phyloP scores from a whole-genome alignment of 2,113 vertebrate genomes.

The Rhabdomys dilectus region DNA sequence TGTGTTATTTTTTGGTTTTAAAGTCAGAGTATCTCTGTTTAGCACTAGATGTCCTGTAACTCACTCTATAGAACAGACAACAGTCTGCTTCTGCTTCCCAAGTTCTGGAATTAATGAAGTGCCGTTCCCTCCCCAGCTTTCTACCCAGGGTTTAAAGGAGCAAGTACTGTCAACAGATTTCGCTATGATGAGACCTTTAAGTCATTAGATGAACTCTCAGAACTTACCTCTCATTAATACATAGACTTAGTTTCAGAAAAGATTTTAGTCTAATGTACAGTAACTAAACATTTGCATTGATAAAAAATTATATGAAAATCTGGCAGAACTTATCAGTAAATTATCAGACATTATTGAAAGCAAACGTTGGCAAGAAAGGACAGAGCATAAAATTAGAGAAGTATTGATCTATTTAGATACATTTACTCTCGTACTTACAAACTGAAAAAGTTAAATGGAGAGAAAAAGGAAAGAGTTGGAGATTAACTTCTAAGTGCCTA shows the following conservation, averaged over 20 bases:
- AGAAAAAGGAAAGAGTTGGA: too few relatives aligned
- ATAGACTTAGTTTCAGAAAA: neutral
- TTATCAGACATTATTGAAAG: neutral
- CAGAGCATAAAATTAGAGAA: neutral
- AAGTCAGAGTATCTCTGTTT: neutral
- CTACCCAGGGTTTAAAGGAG: neutral
- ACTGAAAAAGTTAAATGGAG: neutral
- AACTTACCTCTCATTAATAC: neutral
- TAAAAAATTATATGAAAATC: neutral
- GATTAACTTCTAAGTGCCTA: neutral
- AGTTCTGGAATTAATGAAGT: neutral
- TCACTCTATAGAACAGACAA: neutral
- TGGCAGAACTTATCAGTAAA: neutral
- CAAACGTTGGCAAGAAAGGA: constrained; percentile 1
- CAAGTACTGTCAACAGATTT: neutral
- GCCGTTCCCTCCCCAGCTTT: too few relatives aligned
- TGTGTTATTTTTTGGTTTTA: neutral
- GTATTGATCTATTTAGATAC: neutral
- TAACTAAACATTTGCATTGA: neutral
- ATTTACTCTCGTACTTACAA: neutral
- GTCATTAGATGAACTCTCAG: neutral
- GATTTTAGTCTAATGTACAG: neutral
- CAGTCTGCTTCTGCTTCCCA: neutral
- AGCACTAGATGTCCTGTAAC: neutral
- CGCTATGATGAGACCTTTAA: neutral